Conservation (phyloP, 2,888 invertebrate species). For the Ormyrus labotus region DNA sequence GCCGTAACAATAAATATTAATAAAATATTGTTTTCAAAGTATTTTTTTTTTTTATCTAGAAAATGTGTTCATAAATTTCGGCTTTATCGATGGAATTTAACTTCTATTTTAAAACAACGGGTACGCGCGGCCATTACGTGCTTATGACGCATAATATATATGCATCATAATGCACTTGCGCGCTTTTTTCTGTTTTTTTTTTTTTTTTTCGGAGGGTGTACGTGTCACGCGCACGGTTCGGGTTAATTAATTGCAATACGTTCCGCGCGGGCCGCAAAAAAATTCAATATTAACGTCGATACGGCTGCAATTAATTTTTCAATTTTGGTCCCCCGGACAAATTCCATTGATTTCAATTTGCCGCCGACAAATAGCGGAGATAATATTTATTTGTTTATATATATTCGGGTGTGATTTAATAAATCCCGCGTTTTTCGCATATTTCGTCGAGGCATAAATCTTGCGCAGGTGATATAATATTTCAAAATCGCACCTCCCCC, state of each 20-base stretch:
- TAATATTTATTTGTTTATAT: too few relatives aligned
- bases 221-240: constrained; percentile 43
- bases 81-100: constrained; percentile 50
- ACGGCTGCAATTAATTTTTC: constrained; percentile 26
- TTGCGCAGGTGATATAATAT: too few relatives aligned
- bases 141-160: constrained; percentile 43
- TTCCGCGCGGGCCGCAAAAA: neutral
- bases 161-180: constrained; percentile 30
- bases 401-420: too few relatives aligned
- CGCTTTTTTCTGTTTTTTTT: neutral
- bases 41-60: constrained; percentile 21
- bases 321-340: neutral
- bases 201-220: constrained; percentile 8
- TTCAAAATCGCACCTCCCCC: too few relatives aligned
- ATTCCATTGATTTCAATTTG: neutral
- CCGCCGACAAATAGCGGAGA: too few relatives aligned
- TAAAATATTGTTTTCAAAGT: constrained; percentile 26
- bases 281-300: neutral
- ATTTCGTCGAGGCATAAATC: too few relatives aligned
- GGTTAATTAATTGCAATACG: constrained; percentile 49
- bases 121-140: constrained; percentile 26
- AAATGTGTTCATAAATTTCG: constrained; percentile 41
- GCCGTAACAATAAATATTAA: constrained; percentile 35
- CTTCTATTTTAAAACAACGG: constrained; percentile 45
- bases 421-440: too few relatives aligned